Evolutionary conservation across 2,113 vertebrate genomes (phyloP), one percentile per base, ranked within the genome.

Genomic region (Anser brachyrhynchus): DNA sequence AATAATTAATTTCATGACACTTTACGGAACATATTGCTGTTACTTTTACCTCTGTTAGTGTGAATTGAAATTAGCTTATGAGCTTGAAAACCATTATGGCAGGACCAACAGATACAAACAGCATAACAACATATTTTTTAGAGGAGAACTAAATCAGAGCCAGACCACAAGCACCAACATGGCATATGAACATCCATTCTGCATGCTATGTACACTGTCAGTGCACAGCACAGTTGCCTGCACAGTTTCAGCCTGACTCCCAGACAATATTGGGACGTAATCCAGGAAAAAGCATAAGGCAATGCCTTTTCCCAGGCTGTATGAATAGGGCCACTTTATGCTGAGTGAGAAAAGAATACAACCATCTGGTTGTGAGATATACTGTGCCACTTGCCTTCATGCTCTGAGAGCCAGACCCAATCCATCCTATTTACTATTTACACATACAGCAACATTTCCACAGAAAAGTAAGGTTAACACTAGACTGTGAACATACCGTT

Each of bases 401-500:
- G 35, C 22, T 16, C 55, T 55, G 82, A 67, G 13, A 55, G 54
- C 16, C 54, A 59, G 33, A 39, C 12, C 75, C 88, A 13, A 61
- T 15, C 35, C 41, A 26, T 11, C 41, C 33, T 6, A 19, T 20
- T 12, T 33, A 44, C 41, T 7, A 35, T 35, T 35, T 26, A n/a
- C 20, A 74, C 51, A 73, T 4, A n/a, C 13, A 58, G 41, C 49
- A 39, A 39, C 26, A 31, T 15, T 70, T 49, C 44, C 72, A 10
- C 11, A 6, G 33, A 54, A n/a, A 76, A 76, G 80, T 29, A 31
- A 44, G 39, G 37, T 5, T 49, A 58, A 22, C 33, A 8, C 29
- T 10, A 9, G 9, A 6, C 22, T 13, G 44, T 9, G 16, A 31
- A 89, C 98, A 29, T 93, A 99, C 99, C 97, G 61, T 35, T 94